These are phyloP conservation scores for Steromphala cineraria DNA, from an alignment of 2,888 invertebrate genomes.

Conservation along the genomic window DNA sequence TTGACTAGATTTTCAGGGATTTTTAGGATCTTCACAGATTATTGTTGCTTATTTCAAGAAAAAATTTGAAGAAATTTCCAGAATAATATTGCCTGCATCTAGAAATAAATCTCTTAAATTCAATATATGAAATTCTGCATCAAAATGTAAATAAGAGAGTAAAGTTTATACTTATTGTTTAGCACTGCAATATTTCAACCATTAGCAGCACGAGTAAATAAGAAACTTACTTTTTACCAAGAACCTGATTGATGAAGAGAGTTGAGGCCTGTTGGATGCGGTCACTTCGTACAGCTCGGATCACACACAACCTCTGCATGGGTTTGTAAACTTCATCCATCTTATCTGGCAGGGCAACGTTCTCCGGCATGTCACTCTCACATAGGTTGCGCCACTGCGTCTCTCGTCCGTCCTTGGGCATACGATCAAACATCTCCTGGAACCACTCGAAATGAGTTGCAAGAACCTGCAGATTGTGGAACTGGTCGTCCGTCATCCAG, in stretches of 20 bases:
- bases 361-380: slow-evolving; percentile 73
- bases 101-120: no score
- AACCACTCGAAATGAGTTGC: slow-evolving; percentile 75
- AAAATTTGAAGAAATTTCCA: no score
- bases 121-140: no score
- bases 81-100: no score
- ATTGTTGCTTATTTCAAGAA: no score
- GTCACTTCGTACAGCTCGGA: slow-evolving; percentile 73
- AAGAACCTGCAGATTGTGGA: slow-evolving; percentile 74
- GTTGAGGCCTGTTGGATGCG: slow-evolving; percentile 70
- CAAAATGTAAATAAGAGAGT: no score
- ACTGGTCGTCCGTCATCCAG: slow-evolving; percentile 76
- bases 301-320: slow-evolving; percentile 72
- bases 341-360: slow-evolving; percentile 71
- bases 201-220: no score
- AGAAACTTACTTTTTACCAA: slow-evolving; percentile 70
- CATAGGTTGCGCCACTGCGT: slow-evolving; percentile 74
- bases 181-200: no score
- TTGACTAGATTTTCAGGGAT: no score
- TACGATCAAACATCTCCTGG: slow-evolving; percentile 74
- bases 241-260: slow-evolving; percentile 66
- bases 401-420: slow-evolving; percentile 74
- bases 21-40: no score
- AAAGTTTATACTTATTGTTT: no score
- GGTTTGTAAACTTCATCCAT: slow-evolving; percentile 71